A percentile compares a stretch with the other conserved stretches of the same genome.
Evolutionary conservation across 2,113 vertebrate species (phyloP).

Genomic region (Sinosuthora webbiana): DNA sequence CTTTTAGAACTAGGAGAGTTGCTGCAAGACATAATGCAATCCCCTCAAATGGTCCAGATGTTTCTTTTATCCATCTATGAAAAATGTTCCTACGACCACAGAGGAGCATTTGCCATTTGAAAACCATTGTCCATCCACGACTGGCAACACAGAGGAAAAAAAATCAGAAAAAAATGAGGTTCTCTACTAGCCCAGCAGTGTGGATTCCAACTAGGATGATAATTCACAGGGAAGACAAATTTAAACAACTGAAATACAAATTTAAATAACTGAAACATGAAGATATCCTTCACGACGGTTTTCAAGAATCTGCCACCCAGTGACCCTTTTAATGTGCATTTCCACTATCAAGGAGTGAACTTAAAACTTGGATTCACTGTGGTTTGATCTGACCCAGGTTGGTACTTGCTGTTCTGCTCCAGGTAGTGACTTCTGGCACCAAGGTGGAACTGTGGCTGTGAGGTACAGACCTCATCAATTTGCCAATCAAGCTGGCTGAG

Average conservation of each 20-base stretch:
- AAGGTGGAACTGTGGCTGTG: not conserved
- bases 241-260: not conserved
- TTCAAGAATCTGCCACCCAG: not conserved
- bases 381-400: not conserved
- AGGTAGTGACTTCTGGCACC: not conserved
- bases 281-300: not conserved
- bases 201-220: not conserved
- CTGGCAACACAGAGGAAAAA: not conserved
- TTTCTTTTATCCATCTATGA: not conserved
- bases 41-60: not conserved
- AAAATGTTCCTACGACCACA: not conserved
- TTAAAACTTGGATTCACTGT: not conserved
- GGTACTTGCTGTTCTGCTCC: not conserved
- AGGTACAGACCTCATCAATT: conserved; percentile 6
- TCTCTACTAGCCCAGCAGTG: not conserved
- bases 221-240: not conserved
- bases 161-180: not conserved
- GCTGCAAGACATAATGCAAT: not conserved
- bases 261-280: not conserved
- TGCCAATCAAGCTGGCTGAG: conserved; percentile 42
- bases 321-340: not conserved
- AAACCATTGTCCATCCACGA: not conserved
- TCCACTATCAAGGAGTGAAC: not conserved
- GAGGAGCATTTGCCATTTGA: not conserved
- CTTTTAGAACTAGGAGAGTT: not conserved